A percentile compares a stretch with the other conserved stretches of the same genome.
phyloP scores from a whole-genome alignment of 2,888 invertebrate species.

The Eupeodes latifasciatus region DNA sequence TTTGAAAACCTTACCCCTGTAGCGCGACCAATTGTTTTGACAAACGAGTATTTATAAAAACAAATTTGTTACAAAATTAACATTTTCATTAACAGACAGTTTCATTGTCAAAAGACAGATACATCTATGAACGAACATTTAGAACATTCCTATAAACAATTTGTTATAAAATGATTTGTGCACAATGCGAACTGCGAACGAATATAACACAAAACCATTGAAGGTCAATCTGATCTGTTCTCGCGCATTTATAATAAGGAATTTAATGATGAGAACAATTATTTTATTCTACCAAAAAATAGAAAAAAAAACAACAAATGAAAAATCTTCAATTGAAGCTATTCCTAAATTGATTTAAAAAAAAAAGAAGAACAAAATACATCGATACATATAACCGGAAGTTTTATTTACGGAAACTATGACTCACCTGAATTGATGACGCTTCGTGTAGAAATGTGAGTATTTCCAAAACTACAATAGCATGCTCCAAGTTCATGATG shows the following conservation, averaged over 20 bases:
- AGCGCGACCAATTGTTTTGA: slow-evolving; percentile 10
- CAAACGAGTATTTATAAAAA: slow-evolving; percentile 22
- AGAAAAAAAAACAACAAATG: neutral
- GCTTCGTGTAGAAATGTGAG: slow-evolving; percentile 68
- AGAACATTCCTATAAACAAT: slow-evolving; percentile 16
- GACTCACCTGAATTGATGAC: slow-evolving; percentile 73
- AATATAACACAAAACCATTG: slow-evolving; percentile 9
- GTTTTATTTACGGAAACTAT: slow-evolving; percentile 38
- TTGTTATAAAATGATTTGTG: slow-evolving; percentile 37
- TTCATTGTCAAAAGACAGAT: slow-evolving; percentile 50
- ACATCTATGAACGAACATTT: no score
- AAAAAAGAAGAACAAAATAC: neutral
- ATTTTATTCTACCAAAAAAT: slow-evolving; percentile 5
- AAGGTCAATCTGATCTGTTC: slow-evolving; percentile 39
- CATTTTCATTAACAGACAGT: slow-evolving; percentile 56
- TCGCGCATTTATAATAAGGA: neutral
- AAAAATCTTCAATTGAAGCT: slow-evolving; percentile 26
- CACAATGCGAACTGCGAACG: slow-evolving; percentile 30
- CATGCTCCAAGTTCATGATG: slow-evolving; percentile 75
- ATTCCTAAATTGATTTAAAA: neutral
- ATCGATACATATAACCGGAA: slow-evolving; percentile 31
- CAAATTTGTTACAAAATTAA: slow-evolving; percentile 42
- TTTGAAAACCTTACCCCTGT: slow-evolving; percentile 42
- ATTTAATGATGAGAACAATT: slow-evolving; percentile 48
- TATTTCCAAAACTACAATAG: slow-evolving; percentile 71